Conservation (phyloP, 53 echinoderm and acorn worm genomes). For the Henricia sp. region DNA sequence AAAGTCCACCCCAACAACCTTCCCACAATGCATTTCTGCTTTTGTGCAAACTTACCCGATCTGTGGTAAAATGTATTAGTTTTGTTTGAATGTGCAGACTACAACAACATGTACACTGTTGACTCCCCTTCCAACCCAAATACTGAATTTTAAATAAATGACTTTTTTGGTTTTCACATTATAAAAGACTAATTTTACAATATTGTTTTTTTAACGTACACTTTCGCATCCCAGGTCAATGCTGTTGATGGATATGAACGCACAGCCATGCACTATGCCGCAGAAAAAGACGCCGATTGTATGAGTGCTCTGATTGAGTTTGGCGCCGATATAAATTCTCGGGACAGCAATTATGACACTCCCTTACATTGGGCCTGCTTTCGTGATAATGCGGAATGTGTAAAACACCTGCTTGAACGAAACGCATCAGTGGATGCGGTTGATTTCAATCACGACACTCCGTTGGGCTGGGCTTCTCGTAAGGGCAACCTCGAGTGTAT, state of each 20-base stretch:
- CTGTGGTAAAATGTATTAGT: no score
- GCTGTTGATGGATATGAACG: conserved; percentile 87
- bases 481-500: conserved; percentile 89
- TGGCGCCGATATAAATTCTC: conserved; percentile 80
- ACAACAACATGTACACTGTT: no score
- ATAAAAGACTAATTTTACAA: no score
- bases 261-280: conserved; percentile 89
- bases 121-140: no score
- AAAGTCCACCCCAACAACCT: no score
- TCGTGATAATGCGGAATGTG: conserved; percentile 81
- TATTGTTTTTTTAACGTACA: no score
- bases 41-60: no score
- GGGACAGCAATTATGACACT: conserved; percentile 77
- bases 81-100: no score
- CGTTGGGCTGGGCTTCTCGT: conserved; percentile 86
- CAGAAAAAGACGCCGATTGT: conserved; percentile 81
- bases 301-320: conserved; percentile 58
- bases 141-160: no score
- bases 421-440: conserved; percentile 72
- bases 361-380: conserved; percentile 96
- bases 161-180: no score
- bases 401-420: conserved; percentile 68
- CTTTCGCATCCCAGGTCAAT: conserved; percentile 87
- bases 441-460: conserved; percentile 89
- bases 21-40: no score